Conservation (phyloP, 2,888 invertebrate species). For the Nymphalis c-album region DNA sequence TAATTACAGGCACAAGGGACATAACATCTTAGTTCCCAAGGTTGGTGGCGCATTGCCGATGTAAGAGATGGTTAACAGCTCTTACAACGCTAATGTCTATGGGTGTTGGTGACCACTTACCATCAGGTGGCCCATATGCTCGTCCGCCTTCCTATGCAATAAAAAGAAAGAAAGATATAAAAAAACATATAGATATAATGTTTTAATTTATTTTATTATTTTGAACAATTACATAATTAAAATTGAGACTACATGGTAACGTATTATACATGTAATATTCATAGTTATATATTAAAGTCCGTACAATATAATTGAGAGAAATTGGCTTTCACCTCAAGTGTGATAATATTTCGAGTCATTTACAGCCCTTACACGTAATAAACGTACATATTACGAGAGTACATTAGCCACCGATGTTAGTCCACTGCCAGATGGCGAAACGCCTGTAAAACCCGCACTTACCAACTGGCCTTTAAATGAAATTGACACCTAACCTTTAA, state of each 20-base stretch:
- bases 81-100: no score
- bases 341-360: conserved; percentile 37
- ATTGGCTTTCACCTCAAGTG: conserved; percentile 29
- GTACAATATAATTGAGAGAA: conserved; percentile 16
- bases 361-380: conserved; percentile 38
- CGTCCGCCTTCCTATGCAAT: no score
- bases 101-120: no score
- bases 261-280: background rate
- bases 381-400: conserved; percentile 36
- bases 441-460: conserved; percentile 38
- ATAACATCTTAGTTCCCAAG: no score
- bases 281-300: conserved; percentile 13
- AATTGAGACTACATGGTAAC: background rate
- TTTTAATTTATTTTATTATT: no score
- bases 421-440: conserved; percentile 35
- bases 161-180: no score
- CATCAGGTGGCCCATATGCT: no score
- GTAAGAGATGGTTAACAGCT: no score
- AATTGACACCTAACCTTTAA: conserved; percentile 29
- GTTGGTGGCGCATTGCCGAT: no score
- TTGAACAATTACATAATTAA: no score
- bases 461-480: conserved; percentile 34
- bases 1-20: no score
- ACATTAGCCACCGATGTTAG: conserved; percentile 38
- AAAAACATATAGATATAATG: no score